These are phyloP conservation scores for Clytia hemisphaerica DNA, from an alignment of 30 jellyfish, hydroid and myxozoan genomes.

Conservation along the genomic window DNA sequence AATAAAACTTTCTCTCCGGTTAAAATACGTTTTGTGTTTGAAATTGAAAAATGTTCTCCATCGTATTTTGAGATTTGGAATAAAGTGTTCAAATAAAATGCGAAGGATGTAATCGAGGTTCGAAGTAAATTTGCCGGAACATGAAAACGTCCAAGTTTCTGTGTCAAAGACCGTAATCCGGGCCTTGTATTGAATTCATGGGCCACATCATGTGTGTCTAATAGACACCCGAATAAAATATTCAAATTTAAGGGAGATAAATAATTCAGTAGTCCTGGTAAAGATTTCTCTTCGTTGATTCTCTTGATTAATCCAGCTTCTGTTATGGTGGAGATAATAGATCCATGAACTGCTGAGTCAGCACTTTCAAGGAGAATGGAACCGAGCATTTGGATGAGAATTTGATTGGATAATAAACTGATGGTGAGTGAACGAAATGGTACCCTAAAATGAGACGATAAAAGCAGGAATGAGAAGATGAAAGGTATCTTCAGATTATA, in stretches of 20 bases:
- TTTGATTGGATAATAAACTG: slow-evolving; percentile 85
- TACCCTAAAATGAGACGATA: slow-evolving; percentile 44
- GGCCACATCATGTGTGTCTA: slow-evolving; percentile 77
- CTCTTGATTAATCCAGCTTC: slow-evolving; percentile 86
- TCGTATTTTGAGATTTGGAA: slow-evolving; percentile 94
- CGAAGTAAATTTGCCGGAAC: slow-evolving; percentile 88
- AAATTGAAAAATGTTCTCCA: slow-evolving; percentile 86
- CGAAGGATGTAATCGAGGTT: slow-evolving; percentile 86
- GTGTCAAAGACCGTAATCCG: slow-evolving; percentile 80
- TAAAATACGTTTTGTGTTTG: slow-evolving; percentile 76
- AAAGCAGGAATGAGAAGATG: too few relatives aligned
- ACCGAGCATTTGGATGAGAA: slow-evolving; percentile 85
- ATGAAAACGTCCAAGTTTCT: slow-evolving; percentile 70
- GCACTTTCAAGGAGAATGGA: slow-evolving; percentile 89
- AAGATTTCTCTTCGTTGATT: slow-evolving; percentile 77
- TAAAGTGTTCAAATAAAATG: slow-evolving; percentile 81
- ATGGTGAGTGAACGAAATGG: slow-evolving; percentile 81
- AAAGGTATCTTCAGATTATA: too few relatives aligned
- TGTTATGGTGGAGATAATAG: slow-evolving; percentile 73
- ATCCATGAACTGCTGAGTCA: slow-evolving; percentile 59
- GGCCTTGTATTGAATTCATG: slow-evolving; percentile 89
- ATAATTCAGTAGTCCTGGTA: slow-evolving; percentile 90
- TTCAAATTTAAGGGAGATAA: slow-evolving; percentile 87
- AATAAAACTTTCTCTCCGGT: slow-evolving; percentile 72
- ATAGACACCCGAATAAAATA: slow-evolving; percentile 76